Evolutionary conservation across 2,797 vertebrate genomes (phyloP).

Genomic region (Basileuterus tristriatus): DNA sequence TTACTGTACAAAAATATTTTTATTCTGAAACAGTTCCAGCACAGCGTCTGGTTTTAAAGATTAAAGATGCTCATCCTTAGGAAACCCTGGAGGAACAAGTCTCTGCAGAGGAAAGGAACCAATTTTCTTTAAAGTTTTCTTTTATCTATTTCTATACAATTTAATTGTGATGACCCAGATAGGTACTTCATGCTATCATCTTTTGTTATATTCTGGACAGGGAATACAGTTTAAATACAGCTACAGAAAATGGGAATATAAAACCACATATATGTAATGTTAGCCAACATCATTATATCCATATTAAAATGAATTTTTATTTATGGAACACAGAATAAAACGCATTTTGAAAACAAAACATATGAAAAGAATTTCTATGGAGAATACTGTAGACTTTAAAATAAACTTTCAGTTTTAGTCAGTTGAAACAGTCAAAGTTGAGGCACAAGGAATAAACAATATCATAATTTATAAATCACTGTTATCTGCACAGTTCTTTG

Average conservation of each 20-base stretch:
- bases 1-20: conserved; percentile 40
- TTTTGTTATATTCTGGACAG: conserved; percentile 53
- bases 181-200: neutral
- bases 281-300: neutral
- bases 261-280: neutral
- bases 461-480: neutral
- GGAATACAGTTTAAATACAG: conserved; percentile 38
- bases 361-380: neutral
- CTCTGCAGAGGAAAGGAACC: conserved; percentile 52
- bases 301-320: neutral
- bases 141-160: conserved; percentile 67
- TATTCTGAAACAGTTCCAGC: conserved; percentile 17
- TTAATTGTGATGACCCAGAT: conserved; percentile 70
- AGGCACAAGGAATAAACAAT: neutral
- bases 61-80: conserved; percentile 48
- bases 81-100: conserved; percentile 52
- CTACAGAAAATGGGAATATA: neutral
- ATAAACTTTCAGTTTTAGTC: neutral
- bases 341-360: neutral
- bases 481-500: neutral
- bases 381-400: neutral
- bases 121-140: conserved; percentile 65
- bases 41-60: conserved; percentile 39
- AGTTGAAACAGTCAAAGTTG: neutral
- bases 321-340: neutral